phyloP scores from a whole-genome alignment of 1,140 invertebrate species.

The Brachionus calyciflorus region DNA sequence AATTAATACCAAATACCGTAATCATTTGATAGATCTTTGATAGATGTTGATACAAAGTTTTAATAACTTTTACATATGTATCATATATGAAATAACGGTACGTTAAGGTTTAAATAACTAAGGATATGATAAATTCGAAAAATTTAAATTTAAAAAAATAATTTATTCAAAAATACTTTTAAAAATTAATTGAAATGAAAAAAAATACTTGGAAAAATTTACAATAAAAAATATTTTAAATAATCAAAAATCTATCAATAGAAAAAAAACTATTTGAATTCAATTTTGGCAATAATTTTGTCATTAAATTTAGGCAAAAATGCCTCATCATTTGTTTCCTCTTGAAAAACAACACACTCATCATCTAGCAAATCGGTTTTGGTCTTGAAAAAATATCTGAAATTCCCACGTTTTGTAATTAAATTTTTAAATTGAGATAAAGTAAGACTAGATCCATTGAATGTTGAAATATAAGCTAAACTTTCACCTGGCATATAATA shows the following conservation, averaged over 20 bases:
- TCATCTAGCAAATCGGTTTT: conserved; percentile 31
- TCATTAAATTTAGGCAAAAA: conserved; percentile 17
- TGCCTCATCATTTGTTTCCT: background rate
- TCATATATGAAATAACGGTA: too few species aligned
- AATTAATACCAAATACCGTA: too few species aligned
- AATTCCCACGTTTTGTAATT: background rate
- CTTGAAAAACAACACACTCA: conserved; percentile 39
- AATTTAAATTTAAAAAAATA: too few species aligned
- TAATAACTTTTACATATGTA: too few species aligned
- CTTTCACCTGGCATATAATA: conserved; percentile 42
- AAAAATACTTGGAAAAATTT: too few species aligned
- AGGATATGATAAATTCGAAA: too few species aligned
- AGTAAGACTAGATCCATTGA: background rate
- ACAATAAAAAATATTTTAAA: too few species aligned
- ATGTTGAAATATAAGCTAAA: conserved; percentile 15
- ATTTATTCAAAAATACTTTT: too few species aligned
- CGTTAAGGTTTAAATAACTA: too few species aligned
- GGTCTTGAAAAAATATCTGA: conserved; percentile 41
- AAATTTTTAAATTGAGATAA: conserved; percentile 12
- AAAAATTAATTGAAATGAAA: too few species aligned
- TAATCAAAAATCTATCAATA: background rate
- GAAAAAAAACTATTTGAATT: background rate
- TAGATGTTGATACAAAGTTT: too few species aligned
- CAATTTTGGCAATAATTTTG: conserved; percentile 39
- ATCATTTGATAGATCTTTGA: too few species aligned